phyloP scores from a whole-genome alignment of 23 tunicate species.

The Phallusia fumigata region DNA sequence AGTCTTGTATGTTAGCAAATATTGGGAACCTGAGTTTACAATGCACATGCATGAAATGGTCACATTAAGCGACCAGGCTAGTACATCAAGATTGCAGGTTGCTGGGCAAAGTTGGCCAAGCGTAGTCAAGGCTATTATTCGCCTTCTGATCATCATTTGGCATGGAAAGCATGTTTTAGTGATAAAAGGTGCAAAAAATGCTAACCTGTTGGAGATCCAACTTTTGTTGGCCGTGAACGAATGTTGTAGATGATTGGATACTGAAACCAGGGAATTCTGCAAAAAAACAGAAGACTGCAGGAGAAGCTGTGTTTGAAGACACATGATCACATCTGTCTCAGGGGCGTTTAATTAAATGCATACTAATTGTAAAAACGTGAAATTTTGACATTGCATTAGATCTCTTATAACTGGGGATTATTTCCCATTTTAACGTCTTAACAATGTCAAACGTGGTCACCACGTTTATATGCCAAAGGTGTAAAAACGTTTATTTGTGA shows the following conservation, averaged over 20 bases:
- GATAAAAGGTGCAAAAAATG: background rate
- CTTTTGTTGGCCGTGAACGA: slow-evolving; percentile 90
- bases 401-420: too few relatives aligned
- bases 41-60: slow-evolving; percentile 22
- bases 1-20: slow-evolving; percentile 44
- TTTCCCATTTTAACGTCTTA: too few relatives aligned
- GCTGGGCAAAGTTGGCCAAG: slow-evolving; percentile 14
- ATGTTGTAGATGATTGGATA: slow-evolving; percentile 97
- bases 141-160: slow-evolving; percentile 74
- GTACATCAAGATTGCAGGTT: slow-evolving; percentile 60
- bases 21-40: slow-evolving; percentile 73
- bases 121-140: slow-evolving; percentile 64
- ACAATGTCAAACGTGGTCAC: too few relatives aligned
- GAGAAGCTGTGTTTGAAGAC: too few relatives aligned
- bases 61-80: background rate
- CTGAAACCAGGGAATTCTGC: slow-evolving; percentile 96
- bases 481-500: too few relatives aligned
- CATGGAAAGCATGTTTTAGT: background rate
- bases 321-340: too few relatives aligned
- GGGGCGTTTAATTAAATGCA: too few relatives aligned
- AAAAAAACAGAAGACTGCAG: too few relatives aligned
- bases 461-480: too few relatives aligned
- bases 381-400: too few relatives aligned
- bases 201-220: slow-evolving; percentile 91
- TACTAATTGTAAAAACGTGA: too few relatives aligned